Conservation (phyloP, 2,888 invertebrate genomes). For the Asteroscopus sphinx region DNA sequence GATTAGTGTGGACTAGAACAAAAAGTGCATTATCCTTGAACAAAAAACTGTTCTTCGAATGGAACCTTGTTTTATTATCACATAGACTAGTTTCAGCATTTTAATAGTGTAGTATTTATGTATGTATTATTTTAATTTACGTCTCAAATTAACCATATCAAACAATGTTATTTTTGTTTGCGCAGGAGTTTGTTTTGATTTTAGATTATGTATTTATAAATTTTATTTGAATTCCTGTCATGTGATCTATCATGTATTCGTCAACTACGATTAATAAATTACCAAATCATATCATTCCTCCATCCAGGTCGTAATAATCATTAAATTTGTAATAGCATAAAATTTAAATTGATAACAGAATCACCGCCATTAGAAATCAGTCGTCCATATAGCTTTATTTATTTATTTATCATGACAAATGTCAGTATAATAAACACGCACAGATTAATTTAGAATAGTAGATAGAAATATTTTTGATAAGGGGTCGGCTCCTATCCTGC, state of each 20-base stretch:
- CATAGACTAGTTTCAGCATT: constrained; percentile 83
- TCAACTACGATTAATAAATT: constrained; percentile 58
- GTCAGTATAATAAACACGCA: constrained; percentile 81
- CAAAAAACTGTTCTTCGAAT: constrained; percentile 55
- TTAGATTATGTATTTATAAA: constrained; percentile 23
- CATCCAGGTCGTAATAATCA: constrained; percentile 73
- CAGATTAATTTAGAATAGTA: constrained; percentile 66
- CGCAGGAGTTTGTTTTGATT: constrained; percentile 41
- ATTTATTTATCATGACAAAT: constrained; percentile 66
- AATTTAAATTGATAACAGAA: constrained; percentile 43
- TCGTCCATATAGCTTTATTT: constrained; percentile 76
- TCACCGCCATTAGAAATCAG: constrained; percentile 54
- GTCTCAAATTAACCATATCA: constrained; percentile 82
- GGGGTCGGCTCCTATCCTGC: constrained; percentile 40
- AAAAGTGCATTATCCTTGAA: constrained; percentile 61
- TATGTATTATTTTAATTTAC: constrained; percentile 67
- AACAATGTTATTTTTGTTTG: constrained; percentile 65
- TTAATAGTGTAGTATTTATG: constrained; percentile 75
- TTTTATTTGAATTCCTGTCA: constrained; percentile 23
- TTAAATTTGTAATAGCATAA: constrained; percentile 38
- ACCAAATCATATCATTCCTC: constrained; percentile 81
- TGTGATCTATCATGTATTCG: constrained; percentile 45
- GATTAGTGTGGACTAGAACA: constrained; percentile 47
- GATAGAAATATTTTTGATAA: constrained; percentile 62
- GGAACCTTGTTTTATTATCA: constrained; percentile 66